phyloP scores from a whole-genome alignment of 1,140 invertebrate genomes.

The Aplysia californica region DNA sequence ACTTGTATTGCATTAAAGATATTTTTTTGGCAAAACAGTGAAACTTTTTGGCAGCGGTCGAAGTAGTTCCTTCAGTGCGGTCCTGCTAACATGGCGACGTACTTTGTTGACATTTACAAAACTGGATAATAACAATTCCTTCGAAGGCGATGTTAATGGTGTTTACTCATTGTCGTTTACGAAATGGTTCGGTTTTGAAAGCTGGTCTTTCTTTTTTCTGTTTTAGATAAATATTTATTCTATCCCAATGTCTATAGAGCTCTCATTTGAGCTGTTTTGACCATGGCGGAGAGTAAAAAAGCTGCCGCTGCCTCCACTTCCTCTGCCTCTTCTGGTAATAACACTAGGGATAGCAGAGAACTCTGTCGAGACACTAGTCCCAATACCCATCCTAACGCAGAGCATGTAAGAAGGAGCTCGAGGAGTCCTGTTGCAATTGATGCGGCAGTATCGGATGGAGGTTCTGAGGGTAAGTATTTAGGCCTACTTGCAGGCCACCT shows the following conservation, averaged over 20 bases:
- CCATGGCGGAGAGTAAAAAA: constrained; percentile 5
- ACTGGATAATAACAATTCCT: background rate
- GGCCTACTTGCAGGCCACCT: no score
- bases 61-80: background rate
- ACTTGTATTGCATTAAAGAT: no score
- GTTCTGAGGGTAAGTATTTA: no score
- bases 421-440: constrained; percentile 12
- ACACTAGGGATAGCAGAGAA: no score
- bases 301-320: no score
- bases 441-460: background rate
- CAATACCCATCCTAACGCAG: background rate
- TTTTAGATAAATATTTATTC: background rate
- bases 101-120: constrained; percentile 27
- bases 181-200: background rate
- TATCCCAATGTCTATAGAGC: background rate
- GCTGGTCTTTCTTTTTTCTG: no score
- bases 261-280: background rate
- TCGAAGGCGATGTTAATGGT: no score
- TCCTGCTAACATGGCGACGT: constrained; percentile 17
- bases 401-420: background rate
- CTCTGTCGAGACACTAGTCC: background rate
- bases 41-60: no score
- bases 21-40: no score
- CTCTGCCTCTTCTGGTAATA: no score
- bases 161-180: background rate